phyloP scores from a whole-genome alignment of 2,113 vertebrate species.

The Phyllopteryx taeniolatus region DNA sequence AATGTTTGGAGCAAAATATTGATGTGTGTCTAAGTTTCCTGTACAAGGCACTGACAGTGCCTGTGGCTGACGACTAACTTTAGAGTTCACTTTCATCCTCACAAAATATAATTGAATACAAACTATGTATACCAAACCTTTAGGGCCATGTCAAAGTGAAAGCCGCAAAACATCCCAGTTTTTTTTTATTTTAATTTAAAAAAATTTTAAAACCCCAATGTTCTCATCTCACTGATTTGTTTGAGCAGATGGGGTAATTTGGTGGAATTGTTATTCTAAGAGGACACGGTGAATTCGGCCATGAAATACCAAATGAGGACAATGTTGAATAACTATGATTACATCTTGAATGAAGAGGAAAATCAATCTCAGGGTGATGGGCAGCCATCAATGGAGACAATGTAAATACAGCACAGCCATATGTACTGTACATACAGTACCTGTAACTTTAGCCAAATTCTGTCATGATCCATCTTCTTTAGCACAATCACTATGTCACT shows the following conservation, averaged over 20 bases:
- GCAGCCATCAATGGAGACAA: background rate
- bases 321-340: background rate
- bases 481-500: background rate
- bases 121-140: too few relatives aligned
- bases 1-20: too few relatives aligned
- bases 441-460: background rate
- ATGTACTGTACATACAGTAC: background rate
- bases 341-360: background rate
- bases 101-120: too few relatives aligned
- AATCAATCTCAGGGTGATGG: background rate
- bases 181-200: too few relatives aligned
- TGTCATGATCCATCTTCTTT: background rate
- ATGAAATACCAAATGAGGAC: background rate
- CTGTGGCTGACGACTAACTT: too few relatives aligned
- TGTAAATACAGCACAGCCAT: background rate
- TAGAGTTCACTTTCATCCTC: too few relatives aligned
- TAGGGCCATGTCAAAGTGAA: background rate
- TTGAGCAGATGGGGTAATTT: background rate
- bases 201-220: too few relatives aligned
- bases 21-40: too few relatives aligned
- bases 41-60: too few relatives aligned
- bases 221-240: too few relatives aligned
- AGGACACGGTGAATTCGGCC: background rate
- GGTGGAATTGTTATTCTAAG: background rate
- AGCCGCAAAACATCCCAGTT: background rate